These are phyloP conservation scores for Dioctria rufipes DNA, from an alignment of 2,888 invertebrate genomes.

Conservation along the genomic window DNA sequence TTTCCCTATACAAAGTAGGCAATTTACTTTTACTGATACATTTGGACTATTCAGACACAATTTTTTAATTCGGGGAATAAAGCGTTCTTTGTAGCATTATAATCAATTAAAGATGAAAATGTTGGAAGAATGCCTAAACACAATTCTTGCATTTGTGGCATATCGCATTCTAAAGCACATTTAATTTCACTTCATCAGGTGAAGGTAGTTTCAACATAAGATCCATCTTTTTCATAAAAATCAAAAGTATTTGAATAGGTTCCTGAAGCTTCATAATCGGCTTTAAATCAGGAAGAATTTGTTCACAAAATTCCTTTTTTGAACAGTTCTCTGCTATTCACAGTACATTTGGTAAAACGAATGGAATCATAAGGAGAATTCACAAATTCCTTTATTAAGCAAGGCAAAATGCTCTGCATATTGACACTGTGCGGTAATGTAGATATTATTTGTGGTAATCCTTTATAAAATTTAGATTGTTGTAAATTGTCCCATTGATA, in stretches of 20 bases:
- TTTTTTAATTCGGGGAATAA: conserved; percentile 93
- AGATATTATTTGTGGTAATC: conserved; percentile 89
- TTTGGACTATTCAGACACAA: conserved; percentile 86
- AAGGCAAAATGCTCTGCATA: conserved; percentile 88
- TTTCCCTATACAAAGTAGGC: conserved; percentile 93
- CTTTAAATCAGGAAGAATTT: conserved; percentile 88
- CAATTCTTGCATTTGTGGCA: conserved; percentile 90
- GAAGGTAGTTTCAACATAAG: conserved; percentile 91
- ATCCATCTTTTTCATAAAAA: conserved; percentile 97
- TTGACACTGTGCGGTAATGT: conserved; percentile 90
- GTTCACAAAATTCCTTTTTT: conserved; percentile 85
- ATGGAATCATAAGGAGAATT: conserved; percentile 98
- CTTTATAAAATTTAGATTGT: conserved; percentile 98
- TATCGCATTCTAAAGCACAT: conserved; percentile 92
- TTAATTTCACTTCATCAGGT: conserved; percentile 89
- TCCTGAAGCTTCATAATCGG: conserved; percentile 92
- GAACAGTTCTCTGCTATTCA: conserved; percentile 88
- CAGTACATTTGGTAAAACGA: conserved; percentile 93
- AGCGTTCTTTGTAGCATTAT: conserved; percentile 94
- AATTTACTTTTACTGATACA: conserved; percentile 93
- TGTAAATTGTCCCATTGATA: conserved; percentile 99
- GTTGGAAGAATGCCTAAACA: conserved; percentile 92
- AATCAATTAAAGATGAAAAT: conserved; percentile 91
- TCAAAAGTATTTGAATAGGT: conserved; percentile 92
- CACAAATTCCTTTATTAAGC: conserved; percentile 90